Percentiles rank a stretch among this genome's conserved stretches.
These are phyloP conservation scores for Uloborus diversus DNA, from an alignment of 1,140 invertebrate species.

Conservation along the genomic window DNA sequence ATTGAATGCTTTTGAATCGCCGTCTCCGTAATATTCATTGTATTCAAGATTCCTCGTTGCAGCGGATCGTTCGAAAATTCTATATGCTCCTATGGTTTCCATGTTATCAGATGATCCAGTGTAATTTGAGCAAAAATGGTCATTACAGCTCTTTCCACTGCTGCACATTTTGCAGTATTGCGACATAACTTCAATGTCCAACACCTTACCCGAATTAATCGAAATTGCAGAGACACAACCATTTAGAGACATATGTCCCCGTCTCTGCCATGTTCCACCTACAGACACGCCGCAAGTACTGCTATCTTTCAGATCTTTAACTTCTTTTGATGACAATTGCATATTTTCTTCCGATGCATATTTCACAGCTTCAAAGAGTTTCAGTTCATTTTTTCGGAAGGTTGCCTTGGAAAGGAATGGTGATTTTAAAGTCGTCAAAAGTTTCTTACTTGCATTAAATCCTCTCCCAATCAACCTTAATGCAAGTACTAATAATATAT, in stretches of 20 bases:
- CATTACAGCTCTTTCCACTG: not conserved
- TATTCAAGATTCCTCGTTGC: not conserved
- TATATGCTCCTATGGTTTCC: not conserved
- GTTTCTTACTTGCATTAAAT: not conserved
- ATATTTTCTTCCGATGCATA: not conserved
- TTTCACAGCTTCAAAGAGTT: not conserved
- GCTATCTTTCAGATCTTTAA: not conserved
- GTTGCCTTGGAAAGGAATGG: not conserved
- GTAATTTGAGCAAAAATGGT: not conserved
- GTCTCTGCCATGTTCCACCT: not conserved
- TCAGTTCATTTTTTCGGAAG: not conserved
- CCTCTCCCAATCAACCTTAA: not conserved
- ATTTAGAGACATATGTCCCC: not conserved
- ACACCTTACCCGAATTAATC: not conserved
- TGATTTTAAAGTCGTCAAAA: not conserved
- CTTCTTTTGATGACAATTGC: not conserved
- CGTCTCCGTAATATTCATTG: not conserved
- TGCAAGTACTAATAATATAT: not conserved
- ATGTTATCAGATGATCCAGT: not conserved
- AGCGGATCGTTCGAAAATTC: not conserved
- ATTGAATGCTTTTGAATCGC: not conserved
- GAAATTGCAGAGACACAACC: not conserved
- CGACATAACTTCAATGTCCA: not conserved
- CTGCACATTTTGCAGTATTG: not conserved
- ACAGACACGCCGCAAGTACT: not conserved